Evolutionary conservation across 1,140 invertebrate species (phyloP), one percentile per base, ranked within the genome.

Genomic region (Lasioglossum albipes): DNA sequence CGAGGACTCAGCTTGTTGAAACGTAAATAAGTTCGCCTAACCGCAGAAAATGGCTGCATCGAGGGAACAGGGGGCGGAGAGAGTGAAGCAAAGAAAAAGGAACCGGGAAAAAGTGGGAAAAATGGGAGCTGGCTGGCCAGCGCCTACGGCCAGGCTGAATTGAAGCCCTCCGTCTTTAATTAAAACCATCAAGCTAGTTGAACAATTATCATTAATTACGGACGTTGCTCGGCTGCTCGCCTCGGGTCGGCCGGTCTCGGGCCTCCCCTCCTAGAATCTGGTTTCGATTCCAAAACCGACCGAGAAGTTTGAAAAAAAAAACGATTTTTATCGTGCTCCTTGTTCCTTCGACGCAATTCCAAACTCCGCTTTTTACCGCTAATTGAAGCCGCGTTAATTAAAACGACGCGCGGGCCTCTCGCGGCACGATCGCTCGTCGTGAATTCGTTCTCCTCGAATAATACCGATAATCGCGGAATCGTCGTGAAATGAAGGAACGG

Each of bases 171-270:
- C 84, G 83, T 64, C 78, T 85, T 71, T 87, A 89, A 89, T 89
- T 86, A 88, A 87, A 87, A 86, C 78, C 81, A 89, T 89, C 79
- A 88, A 89, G 88, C 87, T 82, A 87, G 87, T 89, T 89, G 84
- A 89, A 87, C 87, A 89, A 89, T 89, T 88, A 86, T 84, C 84
- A 89, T 89, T 88, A 89, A 89, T 86, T 88, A 75, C 81, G 65
- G 84, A 80, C 76, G 82, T 79, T 79, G 79, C 49, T 70, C 65
- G 68, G 81, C 18, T 62, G 73, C 74, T 85, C 77, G 83, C 66
- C 66, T 36, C 62, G 79, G 61, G 36, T 36, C 36, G 36, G 36
- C 36, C 36, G 36, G 2, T 36, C 36, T 36, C 36, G 1, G 61
- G 42, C n/a, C 42, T 42, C 18, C 31, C n/a, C 36, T 62, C 57